Evolutionary conservation across 2,797 vertebrate species (phyloP).

Genomic region (Eupleurogrammus muticus): DNA sequence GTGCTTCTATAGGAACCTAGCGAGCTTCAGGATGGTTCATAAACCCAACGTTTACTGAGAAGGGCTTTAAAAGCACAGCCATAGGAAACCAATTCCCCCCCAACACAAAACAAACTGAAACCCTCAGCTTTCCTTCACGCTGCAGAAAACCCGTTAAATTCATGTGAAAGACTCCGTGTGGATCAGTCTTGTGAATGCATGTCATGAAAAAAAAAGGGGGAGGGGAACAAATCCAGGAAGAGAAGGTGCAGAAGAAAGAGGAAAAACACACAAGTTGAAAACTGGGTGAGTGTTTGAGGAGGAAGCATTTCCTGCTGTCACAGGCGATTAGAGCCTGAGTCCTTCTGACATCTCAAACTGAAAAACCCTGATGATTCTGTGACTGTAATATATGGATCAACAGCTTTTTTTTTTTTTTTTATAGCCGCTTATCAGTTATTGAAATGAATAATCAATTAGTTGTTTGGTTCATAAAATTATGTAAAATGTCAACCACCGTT

Average conservation of each 20-base stretch:
- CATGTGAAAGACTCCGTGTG: conserved; percentile 31
- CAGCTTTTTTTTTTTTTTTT: too few relatives aligned
- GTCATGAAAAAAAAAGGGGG: neutral
- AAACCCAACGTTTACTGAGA: conserved; percentile 51
- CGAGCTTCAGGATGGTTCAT: conserved; percentile 39
- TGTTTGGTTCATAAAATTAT: too few relatives aligned
- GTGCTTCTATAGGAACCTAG: conserved; percentile 24
- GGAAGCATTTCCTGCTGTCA: conserved; percentile 50
- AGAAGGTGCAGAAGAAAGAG: conserved; percentile 7
- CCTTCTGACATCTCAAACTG: too few relatives aligned
- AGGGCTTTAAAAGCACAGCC: conserved; percentile 51
- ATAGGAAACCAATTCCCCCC: conserved; percentile 57
- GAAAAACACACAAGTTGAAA: conserved; percentile 24
- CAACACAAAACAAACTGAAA: conserved; percentile 40
- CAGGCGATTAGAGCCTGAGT: conserved; percentile 42
- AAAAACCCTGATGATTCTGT: too few relatives aligned
- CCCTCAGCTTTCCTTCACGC: conserved; percentile 23
- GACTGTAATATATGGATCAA: too few relatives aligned
- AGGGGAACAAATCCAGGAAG: conserved; percentile 50
- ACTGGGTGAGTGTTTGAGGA: conserved; percentile 1
- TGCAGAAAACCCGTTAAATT: conserved; percentile 58
- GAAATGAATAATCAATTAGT: too few relatives aligned
- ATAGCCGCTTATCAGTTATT: too few relatives aligned
- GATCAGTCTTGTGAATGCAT: conserved; percentile 40
- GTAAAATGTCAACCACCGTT: too few relatives aligned